Conservation (phyloP, 2,888 invertebrate genomes). For the Itoplectis maculator region DNA sequence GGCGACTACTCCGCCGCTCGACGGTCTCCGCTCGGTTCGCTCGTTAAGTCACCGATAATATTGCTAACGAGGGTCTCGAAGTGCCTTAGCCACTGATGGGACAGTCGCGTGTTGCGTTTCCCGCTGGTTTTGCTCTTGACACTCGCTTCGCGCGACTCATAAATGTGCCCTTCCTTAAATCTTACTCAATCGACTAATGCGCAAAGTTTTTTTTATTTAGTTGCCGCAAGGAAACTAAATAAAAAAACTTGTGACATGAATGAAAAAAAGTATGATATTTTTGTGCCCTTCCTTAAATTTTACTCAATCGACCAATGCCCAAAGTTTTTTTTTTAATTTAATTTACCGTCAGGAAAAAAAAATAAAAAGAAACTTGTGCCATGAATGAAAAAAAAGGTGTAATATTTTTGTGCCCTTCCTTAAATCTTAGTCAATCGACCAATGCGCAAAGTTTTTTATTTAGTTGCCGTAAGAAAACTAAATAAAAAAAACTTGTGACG, state of each 20-base stretch:
- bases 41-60: slow-evolving; percentile 77
- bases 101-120: slow-evolving; percentile 46
- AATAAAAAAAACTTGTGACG: no score
- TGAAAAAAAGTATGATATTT: no score
- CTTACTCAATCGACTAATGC: slow-evolving; percentile 43
- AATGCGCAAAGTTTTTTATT: no score
- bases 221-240: no score
- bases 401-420: no score
- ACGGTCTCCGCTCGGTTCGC: no score
- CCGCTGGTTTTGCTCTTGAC: slow-evolving; percentile 48
- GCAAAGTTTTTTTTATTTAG: no score
- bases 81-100: slow-evolving; percentile 34
- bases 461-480: no score
- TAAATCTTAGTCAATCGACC: slow-evolving; percentile 24
- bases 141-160: slow-evolving; percentile 22
- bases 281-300: slow-evolving; percentile 12
- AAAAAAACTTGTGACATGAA: background rate
- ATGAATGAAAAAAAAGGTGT: no score
- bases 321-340: no score
- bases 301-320: slow-evolving; percentile 41
- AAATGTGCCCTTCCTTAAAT: slow-evolving; percentile 2
- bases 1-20: no score
- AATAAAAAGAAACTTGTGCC: background rate
- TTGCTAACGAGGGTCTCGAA: slow-evolving; percentile 72
- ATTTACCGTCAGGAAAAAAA: no score